Evolutionary conservation across 2,113 vertebrate species (phyloP).

Genomic region (Menura novaehollandiae): DNA sequence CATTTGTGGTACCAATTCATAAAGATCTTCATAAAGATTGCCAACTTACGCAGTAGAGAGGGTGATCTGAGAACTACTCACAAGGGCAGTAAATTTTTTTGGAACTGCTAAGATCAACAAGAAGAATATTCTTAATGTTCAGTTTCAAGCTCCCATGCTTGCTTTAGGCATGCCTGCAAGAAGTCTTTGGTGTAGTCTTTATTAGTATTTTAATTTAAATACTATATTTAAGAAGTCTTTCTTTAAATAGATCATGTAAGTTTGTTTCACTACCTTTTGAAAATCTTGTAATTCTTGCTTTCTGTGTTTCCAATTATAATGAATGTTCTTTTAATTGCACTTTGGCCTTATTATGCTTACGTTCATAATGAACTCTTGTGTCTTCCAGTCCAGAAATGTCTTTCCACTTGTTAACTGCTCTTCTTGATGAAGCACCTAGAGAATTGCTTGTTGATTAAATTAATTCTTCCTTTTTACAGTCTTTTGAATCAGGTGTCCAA

Average conservation of each 20-base stretch:
- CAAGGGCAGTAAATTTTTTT: neutral
- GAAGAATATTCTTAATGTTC: neutral
- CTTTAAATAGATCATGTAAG: neutral
- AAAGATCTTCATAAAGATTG: neutral
- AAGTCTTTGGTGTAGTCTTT: neutral
- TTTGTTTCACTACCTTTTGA: neutral
- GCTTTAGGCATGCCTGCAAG: neutral
- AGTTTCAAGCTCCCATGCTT: neutral
- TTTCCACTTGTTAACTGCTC: conserved; percentile 40
- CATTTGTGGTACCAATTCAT: neutral
- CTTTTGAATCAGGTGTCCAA: conserved; percentile 16
- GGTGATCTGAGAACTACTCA: neutral
- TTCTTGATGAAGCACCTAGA: conserved; percentile 44
- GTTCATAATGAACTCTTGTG: conserved; percentile 10
- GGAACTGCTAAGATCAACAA: neutral
- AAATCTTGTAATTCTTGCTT: conserved; percentile 9
- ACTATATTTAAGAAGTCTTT: neutral
- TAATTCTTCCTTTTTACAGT: neutral
- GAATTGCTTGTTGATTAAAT: conserved; percentile 53
- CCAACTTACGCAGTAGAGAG: neutral
- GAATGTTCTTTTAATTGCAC: conserved; percentile 6
- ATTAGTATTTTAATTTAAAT: neutral
- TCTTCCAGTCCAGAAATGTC: conserved; percentile 32
- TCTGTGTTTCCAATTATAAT: conserved; percentile 10
- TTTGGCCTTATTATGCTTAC: conserved; percentile 16